These are phyloP conservation scores for Parazoanthus swiftii DNA, from an alignment of 92 coral and sea anemone genomes.

Conservation along the genomic window DNA sequence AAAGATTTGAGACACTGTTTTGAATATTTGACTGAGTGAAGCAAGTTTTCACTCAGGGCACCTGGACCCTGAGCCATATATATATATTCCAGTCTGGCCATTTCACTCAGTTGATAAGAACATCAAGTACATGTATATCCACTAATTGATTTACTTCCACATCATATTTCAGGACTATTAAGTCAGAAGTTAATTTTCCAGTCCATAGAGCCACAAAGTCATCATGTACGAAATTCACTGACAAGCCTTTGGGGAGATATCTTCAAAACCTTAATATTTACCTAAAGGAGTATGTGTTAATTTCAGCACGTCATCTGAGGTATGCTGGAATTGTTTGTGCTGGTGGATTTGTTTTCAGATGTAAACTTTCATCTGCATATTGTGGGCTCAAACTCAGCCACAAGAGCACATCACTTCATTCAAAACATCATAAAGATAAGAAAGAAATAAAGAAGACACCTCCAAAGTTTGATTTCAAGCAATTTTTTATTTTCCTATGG, in stretches of 20 bases:
- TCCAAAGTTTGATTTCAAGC: conserved; percentile 72
- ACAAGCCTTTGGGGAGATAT: background rate
- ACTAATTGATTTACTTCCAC: no score
- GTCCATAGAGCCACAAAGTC: background rate
- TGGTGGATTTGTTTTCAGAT: conserved; percentile 48
- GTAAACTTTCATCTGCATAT: conserved; percentile 64
- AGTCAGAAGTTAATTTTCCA: background rate
- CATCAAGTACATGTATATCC: no score
- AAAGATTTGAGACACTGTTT: no score
- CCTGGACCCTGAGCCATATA: no score
- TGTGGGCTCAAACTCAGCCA: conserved; percentile 96
- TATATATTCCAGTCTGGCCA: no score
- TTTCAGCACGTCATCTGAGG: conserved; percentile 12
- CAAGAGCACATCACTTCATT: conserved; percentile 55
- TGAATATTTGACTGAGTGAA: no score
- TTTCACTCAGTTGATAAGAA: no score
- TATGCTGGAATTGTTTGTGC: conserved; percentile 55
- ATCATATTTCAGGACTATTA: background rate
- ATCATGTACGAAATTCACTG: background rate
- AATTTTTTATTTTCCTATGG: conserved; percentile 76
- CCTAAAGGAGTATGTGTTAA: background rate
- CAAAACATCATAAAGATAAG: conserved; percentile 11
- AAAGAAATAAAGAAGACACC: conserved; percentile 45
- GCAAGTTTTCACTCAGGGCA: no score
- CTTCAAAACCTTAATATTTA: conserved; percentile 9